Base-by-base conservation (phyloP, 2,888 invertebrate genomes). In the Chaetogeoica ovagalla region DNA sequence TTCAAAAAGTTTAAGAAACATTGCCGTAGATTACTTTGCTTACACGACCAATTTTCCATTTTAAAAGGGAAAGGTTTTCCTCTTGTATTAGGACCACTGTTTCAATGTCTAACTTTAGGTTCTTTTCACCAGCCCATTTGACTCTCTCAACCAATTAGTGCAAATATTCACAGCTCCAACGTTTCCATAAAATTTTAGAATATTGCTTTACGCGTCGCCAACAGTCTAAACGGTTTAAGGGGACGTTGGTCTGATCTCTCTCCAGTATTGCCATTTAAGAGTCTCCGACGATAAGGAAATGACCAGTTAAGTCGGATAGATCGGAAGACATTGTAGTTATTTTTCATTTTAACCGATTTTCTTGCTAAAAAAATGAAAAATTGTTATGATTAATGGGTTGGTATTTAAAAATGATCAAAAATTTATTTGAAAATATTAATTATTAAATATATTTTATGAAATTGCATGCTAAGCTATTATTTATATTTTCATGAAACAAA, bases 391-490 rank as follows among this genome's bases (percentile, higher is more conserved):
- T 48, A 48, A 13, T 48, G 13, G 15, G 4, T 30, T 48, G 11
- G 3, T 48, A 48, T 48, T 48, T 48, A 11, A 48, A 48, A 48
- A 48, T 48, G 48, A 13, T 48, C 13, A 48, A 48, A 3, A 13
- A 48, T 48, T 48, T 3, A 15, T 48, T 48, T 48, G 11, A 48
- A 68, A 48, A 23, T 43, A 23, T 48, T 4, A 23, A 48, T 8
- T 23, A 17, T 43, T 66, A 43, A 66, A 21, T 66, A 43, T 66
- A 48, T 48, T 48, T 66, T 43, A 2, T 55, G 5, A 19, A 55
- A 55, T 19, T 37, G 73, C 73, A 73, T 63, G 63, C 30, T 63
- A 15, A 73, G 52, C 37, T 63, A 21, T 73, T 52, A 52, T 30
- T 63, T n/a, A 15, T 62, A 52, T 60, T 60, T 60, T 19, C 43